phyloP scores from a whole-genome alignment of 2,113 vertebrate genomes.

The Camelus dromedarius region DNA sequence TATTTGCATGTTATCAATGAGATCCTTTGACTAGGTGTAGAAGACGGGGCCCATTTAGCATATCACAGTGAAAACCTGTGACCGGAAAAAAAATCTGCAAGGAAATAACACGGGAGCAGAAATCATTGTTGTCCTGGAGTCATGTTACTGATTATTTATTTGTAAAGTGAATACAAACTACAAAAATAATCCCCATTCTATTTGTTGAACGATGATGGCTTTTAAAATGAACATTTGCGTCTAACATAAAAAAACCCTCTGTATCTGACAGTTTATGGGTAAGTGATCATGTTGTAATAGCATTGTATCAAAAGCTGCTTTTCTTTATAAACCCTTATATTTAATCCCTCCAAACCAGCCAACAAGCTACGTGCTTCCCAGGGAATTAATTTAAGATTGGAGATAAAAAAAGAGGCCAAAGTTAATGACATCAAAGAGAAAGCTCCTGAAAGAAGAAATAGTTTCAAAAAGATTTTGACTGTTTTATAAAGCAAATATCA shows the following conservation, averaged over 20 bases:
- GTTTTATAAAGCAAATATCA: constrained; percentile 80
- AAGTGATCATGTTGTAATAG: constrained; percentile 90
- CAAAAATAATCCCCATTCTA: constrained; percentile 81
- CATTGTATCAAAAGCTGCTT: constrained; percentile 91
- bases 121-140: constrained; percentile 11
- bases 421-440: constrained; percentile 88
- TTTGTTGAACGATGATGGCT: constrained; percentile 84
- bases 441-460: constrained; percentile 80
- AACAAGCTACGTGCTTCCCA: constrained; percentile 86
- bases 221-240: constrained; percentile 87
- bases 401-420: constrained; percentile 87
- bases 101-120: not conserved
- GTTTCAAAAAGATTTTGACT: constrained; percentile 81
- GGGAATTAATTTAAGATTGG: constrained; percentile 92
- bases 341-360: constrained; percentile 89
- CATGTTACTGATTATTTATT: constrained; percentile 73
- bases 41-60: constrained; percentile 19
- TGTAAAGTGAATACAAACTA: constrained; percentile 65
- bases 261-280: constrained; percentile 88
- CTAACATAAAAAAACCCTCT: constrained; percentile 82
- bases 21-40: not conserved
- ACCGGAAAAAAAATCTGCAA: not conserved
- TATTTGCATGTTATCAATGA: constrained; percentile 3
- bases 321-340: constrained; percentile 90
- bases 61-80: constrained; percentile 15